A percentile compares a stretch with the other conserved stretches of the same genome.
These are phyloP conservation scores for Ptilorrhoa leucosticta DNA, from an alignment of 2,113 vertebrate genomes.

Conservation along the genomic window DNA sequence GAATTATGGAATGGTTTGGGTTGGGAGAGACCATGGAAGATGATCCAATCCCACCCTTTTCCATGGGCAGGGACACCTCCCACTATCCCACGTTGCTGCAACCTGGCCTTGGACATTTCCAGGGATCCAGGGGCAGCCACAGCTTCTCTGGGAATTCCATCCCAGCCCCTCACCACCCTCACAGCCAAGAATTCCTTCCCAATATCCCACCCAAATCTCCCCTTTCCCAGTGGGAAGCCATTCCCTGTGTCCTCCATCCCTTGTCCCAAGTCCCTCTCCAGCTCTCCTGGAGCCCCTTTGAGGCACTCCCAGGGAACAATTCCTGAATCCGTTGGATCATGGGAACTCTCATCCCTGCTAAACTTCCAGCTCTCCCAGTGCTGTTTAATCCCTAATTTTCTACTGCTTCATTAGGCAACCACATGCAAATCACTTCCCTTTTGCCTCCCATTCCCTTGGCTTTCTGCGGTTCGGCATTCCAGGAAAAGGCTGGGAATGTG, in stretches of 20 bases:
- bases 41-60: neutral
- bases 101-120: neutral
- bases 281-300: neutral
- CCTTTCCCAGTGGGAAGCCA: neutral
- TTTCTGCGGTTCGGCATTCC: neutral
- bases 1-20: neutral
- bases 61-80: neutral
- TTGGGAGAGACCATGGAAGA: neutral
- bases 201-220: neutral
- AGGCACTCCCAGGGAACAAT: neutral
- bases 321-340: neutral
- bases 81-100: neutral
- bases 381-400: neutral
- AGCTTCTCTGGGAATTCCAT: neutral
- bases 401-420: neutral
- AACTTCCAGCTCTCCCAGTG: neutral
- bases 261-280: neutral
- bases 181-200: neutral
- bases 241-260: neutral
- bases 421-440: neutral
- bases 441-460: neutral
- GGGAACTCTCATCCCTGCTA: neutral
- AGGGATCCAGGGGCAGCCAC: neutral
- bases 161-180: neutral
- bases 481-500: neutral